Base-by-base conservation (phyloP, 2,888 invertebrate genomes). In the Cylloceria caligata region DNA sequence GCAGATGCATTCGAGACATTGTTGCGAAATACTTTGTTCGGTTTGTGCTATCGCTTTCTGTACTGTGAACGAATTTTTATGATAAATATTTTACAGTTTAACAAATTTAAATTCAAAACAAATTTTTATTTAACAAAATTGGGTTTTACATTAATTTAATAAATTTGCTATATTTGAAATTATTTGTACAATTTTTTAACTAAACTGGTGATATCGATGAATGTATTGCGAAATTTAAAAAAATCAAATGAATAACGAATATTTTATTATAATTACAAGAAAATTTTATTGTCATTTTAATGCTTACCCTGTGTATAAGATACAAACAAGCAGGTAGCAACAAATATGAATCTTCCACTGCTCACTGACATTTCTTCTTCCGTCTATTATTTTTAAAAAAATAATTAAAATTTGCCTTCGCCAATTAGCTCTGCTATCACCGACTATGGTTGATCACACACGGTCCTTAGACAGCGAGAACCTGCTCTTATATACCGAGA, bases 1-100 rank as follows among this genome's bases (percentile, higher is more conserved):
- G 91, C 97, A 97, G 86, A 97, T 95, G 91, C 97, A 97, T 24
- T 97, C 97, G 36, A 97, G 93, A 88, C 97, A 97, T 34, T 95
- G 93, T 86, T 96, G 96, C 1, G 96, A 95, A 60, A 96, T 80
- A 27, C 42, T 71, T 21, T 52, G 24, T 24, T 52, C 24, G 13
- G 24, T 42, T 11, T 52, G 52, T 24, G 52, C 30, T 6, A 60
- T 60, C 0, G 19, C 16, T 60, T 19, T 13, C 34, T 60, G 34
- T 3, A 60, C 34, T 60, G 7, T 60, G 9, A 60, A 9, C 11
- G 13, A 0, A 52, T 24, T 21, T 24, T 52, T 21, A 3, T 24
- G 21, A 24, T 3, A 24, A 24, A 24, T 7, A 21, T 6, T 19
- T 19, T 19, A 16, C 19, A 5, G 1, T 47, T 3, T 1, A 16